These are phyloP conservation scores for Druon quercuslanigerum DNA, from an alignment of 1,140 invertebrate species.

Conservation along the genomic window DNA sequence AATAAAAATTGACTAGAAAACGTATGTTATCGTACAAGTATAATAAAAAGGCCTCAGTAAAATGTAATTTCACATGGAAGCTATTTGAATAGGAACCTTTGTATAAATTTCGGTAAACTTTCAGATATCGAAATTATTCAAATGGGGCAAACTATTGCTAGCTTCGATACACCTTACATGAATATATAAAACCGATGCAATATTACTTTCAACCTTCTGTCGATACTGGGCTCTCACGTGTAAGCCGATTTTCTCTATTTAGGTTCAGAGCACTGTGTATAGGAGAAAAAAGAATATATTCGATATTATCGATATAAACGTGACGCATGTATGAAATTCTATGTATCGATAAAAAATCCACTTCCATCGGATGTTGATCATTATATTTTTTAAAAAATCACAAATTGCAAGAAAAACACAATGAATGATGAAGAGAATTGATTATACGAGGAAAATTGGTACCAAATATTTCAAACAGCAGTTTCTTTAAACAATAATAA, in stretches of 20 bases:
- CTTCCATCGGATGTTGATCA: no score
- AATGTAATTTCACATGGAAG: background rate
- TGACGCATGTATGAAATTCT: background rate
- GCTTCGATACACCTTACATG: slow-evolving; percentile 25
- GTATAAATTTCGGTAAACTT: slow-evolving; percentile 28
- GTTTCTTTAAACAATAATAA: no score
- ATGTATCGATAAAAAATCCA: no score
- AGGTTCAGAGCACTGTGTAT: background rate
- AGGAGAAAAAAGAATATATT: background rate
- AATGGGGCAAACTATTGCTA: slow-evolving; percentile 21
- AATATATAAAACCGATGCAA: slow-evolving; percentile 25
- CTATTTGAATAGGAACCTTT: background rate
- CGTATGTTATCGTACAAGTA: background rate
- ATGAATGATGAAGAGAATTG: no score
- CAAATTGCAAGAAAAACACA: no score
- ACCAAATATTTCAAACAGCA: no score
- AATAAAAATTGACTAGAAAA: no score
- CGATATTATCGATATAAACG: background rate
- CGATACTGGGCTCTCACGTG: background rate
- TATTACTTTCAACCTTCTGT: slow-evolving; percentile 26
- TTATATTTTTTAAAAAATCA: no score
- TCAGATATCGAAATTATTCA: slow-evolving; percentile 26
- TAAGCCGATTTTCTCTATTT: slow-evolving; percentile 16
- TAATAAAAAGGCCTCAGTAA: background rate
- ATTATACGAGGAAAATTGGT: no score